These are phyloP conservation scores for Luperina testacea DNA, from an alignment of 2,888 invertebrate genomes.

Conservation along the genomic window DNA sequence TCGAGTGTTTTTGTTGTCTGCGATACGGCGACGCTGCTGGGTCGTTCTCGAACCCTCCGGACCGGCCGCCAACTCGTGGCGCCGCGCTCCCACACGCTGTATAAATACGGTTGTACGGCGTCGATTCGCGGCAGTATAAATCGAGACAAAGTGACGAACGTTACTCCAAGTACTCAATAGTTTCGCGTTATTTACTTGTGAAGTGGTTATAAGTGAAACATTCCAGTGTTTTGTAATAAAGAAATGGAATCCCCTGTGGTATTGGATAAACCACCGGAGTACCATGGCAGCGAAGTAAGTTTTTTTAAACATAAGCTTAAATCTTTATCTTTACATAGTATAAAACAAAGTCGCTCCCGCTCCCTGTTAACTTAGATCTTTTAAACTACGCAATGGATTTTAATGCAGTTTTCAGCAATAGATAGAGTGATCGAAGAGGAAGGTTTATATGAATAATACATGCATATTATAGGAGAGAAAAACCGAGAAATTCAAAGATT, in stretches of 20 bases:
- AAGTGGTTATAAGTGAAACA: conserved; percentile 83
- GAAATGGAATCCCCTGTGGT: conserved; percentile 91
- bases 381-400: too few relatives aligned
- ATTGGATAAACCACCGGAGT: conserved; percentile 91
- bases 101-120: conserved; percentile 80
- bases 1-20: conserved; percentile 45
- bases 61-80: conserved; percentile 79
- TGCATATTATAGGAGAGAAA: too few relatives aligned
- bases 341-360: too few relatives aligned
- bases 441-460: too few relatives aligned
- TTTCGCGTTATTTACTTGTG: conserved; percentile 75
- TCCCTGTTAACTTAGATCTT: too few relatives aligned
- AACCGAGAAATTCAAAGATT: too few relatives aligned
- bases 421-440: too few relatives aligned
- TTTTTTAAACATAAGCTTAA: conserved; percentile 26
- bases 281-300: conserved; percentile 90
- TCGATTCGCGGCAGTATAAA: conserved; percentile 81
- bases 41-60: conserved; percentile 70
- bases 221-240: conserved; percentile 79
- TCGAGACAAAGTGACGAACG: conserved; percentile 76
- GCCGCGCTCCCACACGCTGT: conserved; percentile 74
- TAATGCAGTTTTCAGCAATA: too few relatives aligned
- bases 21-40: conserved; percentile 46
- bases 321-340: too few relatives aligned
- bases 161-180: conserved; percentile 68